Evolutionary conservation across 2,888 invertebrate species (phyloP), one percentile per base, ranked within the genome.

Genomic region (Harpalus rufipes): DNA sequence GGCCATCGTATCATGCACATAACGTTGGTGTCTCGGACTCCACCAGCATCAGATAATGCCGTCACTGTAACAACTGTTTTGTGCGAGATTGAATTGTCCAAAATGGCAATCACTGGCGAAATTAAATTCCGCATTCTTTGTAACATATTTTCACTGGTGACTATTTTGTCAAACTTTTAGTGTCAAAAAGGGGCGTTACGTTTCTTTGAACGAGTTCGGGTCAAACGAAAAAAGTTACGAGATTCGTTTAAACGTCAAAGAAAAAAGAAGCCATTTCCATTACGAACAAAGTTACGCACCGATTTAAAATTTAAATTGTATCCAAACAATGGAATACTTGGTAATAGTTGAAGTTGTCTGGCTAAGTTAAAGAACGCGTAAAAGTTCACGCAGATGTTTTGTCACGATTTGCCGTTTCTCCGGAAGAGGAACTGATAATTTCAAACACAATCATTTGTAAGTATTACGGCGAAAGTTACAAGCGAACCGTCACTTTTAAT

Each of bases 271-370:
- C 74, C 82, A 82, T 82, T 82, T 82, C 74, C 59, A 82, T 74
- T 82, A 39, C 68, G 82, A 58, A 82, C 74, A 82, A 82, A 82
- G 82, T 74, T 82, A 82, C 74, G 82, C 82, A 74, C 82, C 82
- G 82, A 82, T 82, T 82, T 82, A 82, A 82, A 82, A 82, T 82
- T 82, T 74, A 82, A 82, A 82, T 82, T 82, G 82, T 82, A 82
- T 82, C 82, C 82, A 72, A 82, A 82, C 82, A 82, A 82, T 82
- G 82, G 74, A 82, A 82, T 82, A 82, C 82, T 82, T 74, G 82
- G 74, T 82, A 82, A 82, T 82, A 82, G 82, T 74, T 82, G 82
- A 82, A 82, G 82, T 82, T 82, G 59, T 58, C 59, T 41, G 74
- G 82, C 82, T 32, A 41, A 58, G 82, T 82, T 82, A 82, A 72